Evolutionary conservation across 2,888 invertebrate species (phyloP).

Genomic region (Aleiodes alternator): DNA sequence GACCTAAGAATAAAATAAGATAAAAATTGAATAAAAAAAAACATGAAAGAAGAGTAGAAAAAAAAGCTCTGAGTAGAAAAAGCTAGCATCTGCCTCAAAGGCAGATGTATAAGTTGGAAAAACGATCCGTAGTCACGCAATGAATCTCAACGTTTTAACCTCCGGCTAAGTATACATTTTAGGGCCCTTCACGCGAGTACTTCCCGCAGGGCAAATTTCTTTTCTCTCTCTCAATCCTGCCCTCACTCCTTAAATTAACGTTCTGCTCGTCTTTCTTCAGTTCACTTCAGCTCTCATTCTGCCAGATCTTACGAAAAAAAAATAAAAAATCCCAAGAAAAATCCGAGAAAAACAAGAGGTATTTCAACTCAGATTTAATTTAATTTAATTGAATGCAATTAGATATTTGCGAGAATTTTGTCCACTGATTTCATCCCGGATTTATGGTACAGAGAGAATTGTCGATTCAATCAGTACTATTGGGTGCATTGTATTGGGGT

Average conservation of each 20-base stretch:
- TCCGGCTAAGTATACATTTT: constrained; percentile 64
- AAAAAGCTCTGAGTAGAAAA: not conserved
- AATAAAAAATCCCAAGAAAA: not conserved
- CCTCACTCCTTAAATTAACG: not conserved
- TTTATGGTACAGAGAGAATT: constrained; percentile 1
- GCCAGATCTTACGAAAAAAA: not conserved
- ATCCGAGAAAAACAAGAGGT: not conserved
- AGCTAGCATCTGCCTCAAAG: constrained; percentile 24
- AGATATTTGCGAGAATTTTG: not conserved
- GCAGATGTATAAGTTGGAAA: constrained; percentile 59
- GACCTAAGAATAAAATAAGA: not conserved
- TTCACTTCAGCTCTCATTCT: constrained; percentile 20
- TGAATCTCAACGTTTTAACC: constrained; percentile 57
- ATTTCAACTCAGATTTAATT: constrained; percentile 27
- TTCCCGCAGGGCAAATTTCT: constrained; percentile 42
- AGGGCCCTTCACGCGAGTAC: constrained; percentile 62
- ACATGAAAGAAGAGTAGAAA: not conserved
- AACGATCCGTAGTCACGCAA: constrained; percentile 72
- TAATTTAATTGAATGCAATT: constrained; percentile 27
- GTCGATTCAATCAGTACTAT: not conserved
- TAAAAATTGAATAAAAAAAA: not conserved
- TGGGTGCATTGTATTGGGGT: constrained; percentile 14
- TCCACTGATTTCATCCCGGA: not conserved
- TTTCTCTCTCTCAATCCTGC: constrained; percentile 8
- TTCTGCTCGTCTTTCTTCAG: constrained; percentile 10